Conservation (phyloP, 1,140 invertebrate species). For the Rhagoletis pomonella region DNA sequence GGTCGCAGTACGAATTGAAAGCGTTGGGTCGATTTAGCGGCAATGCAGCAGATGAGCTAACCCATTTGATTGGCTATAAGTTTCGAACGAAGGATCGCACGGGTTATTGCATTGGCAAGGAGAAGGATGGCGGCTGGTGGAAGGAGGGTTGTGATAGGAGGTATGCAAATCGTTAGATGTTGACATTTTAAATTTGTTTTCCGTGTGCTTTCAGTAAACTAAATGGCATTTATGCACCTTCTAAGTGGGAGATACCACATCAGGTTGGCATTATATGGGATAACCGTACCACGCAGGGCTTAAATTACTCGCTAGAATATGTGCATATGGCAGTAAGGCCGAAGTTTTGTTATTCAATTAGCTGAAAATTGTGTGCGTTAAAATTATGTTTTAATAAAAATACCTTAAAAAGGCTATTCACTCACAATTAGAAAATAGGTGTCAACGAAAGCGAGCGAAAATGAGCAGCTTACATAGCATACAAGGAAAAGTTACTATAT, state of each 20-base stretch:
- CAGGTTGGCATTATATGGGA: conserved; percentile 14
- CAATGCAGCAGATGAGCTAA: conserved; percentile 11
- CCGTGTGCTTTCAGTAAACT: background rate
- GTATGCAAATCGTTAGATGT: background rate
- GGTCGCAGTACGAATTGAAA: background rate
- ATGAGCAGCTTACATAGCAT: too few species aligned
- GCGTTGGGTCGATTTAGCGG: background rate
- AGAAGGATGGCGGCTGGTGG: conserved; percentile 38
- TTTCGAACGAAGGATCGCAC: conserved; percentile 29
- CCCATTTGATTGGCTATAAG: background rate
- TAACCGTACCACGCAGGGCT: background rate
- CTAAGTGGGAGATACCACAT: background rate
- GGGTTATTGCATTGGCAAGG: conserved; percentile 32
- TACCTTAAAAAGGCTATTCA: too few species aligned
- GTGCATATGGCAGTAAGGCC: conserved; percentile 32
- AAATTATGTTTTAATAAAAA: too few species aligned
- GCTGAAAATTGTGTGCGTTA: too few species aligned
- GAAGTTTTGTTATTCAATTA: background rate
- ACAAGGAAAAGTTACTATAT: too few species aligned
- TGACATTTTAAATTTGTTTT: background rate
- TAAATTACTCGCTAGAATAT: conserved; percentile 20
- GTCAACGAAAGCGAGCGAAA: too few species aligned
- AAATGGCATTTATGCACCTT: conserved; percentile 31
- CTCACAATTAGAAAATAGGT: too few species aligned
- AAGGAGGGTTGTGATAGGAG: conserved; percentile 34